Evolutionary conservation across 2,113 vertebrate species (phyloP).

Genomic region (Epinephelus fuscoguttatus): DNA sequence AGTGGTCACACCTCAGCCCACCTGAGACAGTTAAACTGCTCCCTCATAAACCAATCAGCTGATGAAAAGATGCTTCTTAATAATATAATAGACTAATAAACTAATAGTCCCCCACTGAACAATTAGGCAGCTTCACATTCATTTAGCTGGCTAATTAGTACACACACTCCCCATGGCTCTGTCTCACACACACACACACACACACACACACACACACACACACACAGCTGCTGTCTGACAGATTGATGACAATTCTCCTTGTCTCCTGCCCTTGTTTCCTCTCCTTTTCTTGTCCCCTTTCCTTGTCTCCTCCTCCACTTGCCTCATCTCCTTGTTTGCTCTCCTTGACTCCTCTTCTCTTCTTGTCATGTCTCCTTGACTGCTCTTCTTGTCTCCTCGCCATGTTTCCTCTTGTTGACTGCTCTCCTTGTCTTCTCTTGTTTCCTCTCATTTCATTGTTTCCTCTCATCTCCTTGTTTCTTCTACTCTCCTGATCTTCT

Average conservation of each 20-base stretch:
- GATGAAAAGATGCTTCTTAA: conserved; percentile 4
- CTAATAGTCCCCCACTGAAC: conserved; percentile 3
- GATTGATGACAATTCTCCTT: no score
- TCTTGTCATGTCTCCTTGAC: background rate
- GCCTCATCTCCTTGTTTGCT: background rate
- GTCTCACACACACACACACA: background rate
- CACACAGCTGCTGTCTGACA: conserved; percentile 1
- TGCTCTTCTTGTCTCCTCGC: background rate
- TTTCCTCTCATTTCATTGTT: no score
- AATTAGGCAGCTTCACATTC: conserved; percentile 28
- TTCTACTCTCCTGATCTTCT: background rate
- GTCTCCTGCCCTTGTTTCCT: no score
- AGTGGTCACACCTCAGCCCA: background rate
- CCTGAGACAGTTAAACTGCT: background rate
- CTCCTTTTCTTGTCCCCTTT: no score
- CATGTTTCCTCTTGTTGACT: background rate
- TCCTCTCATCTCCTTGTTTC: background rate
- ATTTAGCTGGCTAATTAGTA: conserved; percentile 36
- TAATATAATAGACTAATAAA: no score
- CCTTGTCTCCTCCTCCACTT: no score
- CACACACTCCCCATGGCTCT: background rate
- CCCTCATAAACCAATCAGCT: conserved; percentile 32
- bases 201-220: conserved; percentile 8
- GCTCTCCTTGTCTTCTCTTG: no score
- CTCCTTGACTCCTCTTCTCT: background rate